phyloP scores from a whole-genome alignment of 2,888 invertebrate genomes.

The Eurytoma adleriae region DNA sequence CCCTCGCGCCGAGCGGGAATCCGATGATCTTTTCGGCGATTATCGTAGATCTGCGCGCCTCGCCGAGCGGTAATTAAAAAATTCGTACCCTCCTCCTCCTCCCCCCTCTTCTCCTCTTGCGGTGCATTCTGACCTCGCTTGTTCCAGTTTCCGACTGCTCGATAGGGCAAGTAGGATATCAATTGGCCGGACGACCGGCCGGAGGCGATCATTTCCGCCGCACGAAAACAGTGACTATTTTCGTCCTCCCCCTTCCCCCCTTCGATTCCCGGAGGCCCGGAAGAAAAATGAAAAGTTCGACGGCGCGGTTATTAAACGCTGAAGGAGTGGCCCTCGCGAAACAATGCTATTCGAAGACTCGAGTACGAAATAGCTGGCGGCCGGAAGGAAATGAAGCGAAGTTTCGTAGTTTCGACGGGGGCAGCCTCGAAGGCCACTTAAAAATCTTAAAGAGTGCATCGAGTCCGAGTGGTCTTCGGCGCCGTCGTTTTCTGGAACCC shows the following conservation, averaged over 20 bases:
- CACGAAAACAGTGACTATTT: neutral
- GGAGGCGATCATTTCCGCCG: neutral
- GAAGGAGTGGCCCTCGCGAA: slow-evolving; percentile 37
- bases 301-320: slow-evolving; percentile 30
- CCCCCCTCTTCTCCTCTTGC: neutral
- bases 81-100: slow-evolving; percentile 9
- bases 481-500: slow-evolving; percentile 14
- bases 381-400: neutral
- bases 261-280: neutral
- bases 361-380: neutral
- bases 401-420: slow-evolving; percentile 22
- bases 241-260: neutral
- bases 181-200: slow-evolving; percentile 30
- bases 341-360: slow-evolving; percentile 4
- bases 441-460: slow-evolving; percentile 42
- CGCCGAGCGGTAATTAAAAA: slow-evolving; percentile 53
- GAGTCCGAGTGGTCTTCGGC: slow-evolving; percentile 29
- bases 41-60: slow-evolving; percentile 45
- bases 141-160: neutral
- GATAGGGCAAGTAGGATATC: slow-evolving; percentile 39
- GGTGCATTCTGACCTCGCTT: neutral
- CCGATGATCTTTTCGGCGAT: slow-evolving; percentile 54
- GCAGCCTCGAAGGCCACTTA: slow-evolving; percentile 31
- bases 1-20: slow-evolving; percentile 27
- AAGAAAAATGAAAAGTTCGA: slow-evolving; percentile 45